phyloP scores from a whole-genome alignment of 2,797 vertebrate species.

The Anomalospiza imberbis region DNA sequence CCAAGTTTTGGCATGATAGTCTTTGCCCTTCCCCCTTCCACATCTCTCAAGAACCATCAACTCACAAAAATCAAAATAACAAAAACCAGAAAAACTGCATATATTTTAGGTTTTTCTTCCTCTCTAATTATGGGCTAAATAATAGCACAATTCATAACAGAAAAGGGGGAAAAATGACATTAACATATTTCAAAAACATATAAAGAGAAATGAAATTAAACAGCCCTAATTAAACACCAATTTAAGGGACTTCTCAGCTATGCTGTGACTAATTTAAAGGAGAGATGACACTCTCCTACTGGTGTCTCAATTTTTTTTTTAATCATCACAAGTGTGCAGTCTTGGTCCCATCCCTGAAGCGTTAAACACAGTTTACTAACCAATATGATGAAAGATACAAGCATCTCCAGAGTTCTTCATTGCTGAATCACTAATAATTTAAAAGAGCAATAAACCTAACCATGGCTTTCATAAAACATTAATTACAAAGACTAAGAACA shows the following conservation, averaged over 20 bases:
- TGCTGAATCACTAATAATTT: slow-evolving; percentile 57
- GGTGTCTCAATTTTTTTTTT: neutral
- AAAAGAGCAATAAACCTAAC: slow-evolving; percentile 28
- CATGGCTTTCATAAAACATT: slow-evolving; percentile 40
- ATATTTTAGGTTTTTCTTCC: neutral
- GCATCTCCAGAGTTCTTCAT: slow-evolving; percentile 4
- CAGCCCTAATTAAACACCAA: neutral
- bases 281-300: slow-evolving; percentile 1
- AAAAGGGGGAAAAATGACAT: neutral
- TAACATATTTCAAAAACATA: neutral
- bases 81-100: neutral
- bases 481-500: slow-evolving; percentile 12
- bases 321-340: neutral
- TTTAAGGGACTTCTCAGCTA: neutral
- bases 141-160: neutral
- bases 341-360: neutral
- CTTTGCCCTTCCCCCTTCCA: neutral
- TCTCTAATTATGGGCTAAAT: neutral
- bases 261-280: neutral
- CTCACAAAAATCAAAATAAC: neutral
- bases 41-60: neutral
- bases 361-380: slow-evolving; percentile 28
- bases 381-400: slow-evolving; percentile 15
- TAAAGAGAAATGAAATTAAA: neutral
- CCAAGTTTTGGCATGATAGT: neutral